Conservation (phyloP, 2,797 vertebrate genomes). For the Rallus crepitans region DNA sequence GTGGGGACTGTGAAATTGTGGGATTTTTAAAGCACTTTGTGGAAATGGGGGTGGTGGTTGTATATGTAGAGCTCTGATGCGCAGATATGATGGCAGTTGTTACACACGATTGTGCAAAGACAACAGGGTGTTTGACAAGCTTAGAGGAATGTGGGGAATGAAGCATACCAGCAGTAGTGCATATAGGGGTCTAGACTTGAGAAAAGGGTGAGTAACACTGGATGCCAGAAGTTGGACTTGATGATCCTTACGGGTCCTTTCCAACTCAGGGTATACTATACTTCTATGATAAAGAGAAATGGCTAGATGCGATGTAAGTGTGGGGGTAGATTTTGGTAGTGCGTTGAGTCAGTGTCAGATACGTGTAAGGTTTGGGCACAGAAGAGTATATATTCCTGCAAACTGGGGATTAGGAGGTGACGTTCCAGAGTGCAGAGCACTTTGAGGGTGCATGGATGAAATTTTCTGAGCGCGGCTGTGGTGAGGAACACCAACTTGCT, state of each 20-base stretch:
- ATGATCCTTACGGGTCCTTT: too few species aligned
- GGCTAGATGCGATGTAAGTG: neutral
- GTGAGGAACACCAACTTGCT: neutral
- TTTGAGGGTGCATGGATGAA: neutral
- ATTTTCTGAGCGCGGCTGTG: fast-evolving
- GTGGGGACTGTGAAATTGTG: neutral
- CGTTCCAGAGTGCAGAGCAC: neutral
- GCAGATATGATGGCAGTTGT: neutral
- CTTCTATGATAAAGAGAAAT: neutral
- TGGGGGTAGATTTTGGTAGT: fast-evolving
- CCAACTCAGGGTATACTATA: too few species aligned
- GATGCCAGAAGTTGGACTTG: too few species aligned
- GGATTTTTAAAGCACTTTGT: neutral
- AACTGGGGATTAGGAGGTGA: neutral
- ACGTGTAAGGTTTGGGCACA: neutral
- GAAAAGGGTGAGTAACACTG: neutral
- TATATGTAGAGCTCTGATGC: neutral
- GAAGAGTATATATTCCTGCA: neutral
- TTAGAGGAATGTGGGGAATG: neutral
- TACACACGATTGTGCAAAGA: neutral
- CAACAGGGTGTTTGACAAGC: neutral
- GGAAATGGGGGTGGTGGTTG: neutral
- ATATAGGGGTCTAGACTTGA: neutral
- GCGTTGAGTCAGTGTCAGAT: neutral
- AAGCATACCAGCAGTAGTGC: neutral